phyloP scores from a whole-genome alignment of 2,113 vertebrate genomes.

The Fregata magnificens region DNA sequence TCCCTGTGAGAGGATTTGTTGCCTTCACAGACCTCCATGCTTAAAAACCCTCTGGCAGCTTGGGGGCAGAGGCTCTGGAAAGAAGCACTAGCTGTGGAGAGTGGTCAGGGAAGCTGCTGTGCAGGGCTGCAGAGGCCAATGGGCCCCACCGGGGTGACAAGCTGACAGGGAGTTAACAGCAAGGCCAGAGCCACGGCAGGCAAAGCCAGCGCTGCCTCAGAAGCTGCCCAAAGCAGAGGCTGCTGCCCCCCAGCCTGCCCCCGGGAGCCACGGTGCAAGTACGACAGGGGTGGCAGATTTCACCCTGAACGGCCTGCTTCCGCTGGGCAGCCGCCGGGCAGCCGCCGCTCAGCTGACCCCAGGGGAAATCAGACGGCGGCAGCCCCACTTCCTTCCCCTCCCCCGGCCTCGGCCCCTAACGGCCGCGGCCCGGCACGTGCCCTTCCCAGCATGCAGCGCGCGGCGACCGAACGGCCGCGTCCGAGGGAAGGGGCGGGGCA shows the following conservation, averaged over 20 bases:
- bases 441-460: background rate
- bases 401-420: background rate
- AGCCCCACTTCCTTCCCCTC: too few relatives aligned
- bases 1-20: too few relatives aligned
- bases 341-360: too few relatives aligned
- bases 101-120: background rate
- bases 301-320: rapidly evolving
- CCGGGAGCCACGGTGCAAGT: rapidly evolving
- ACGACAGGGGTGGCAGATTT: rapidly evolving
- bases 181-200: background rate
- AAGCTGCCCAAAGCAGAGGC: background rate
- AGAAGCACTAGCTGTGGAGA: too few relatives aligned
- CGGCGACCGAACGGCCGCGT: rapidly evolving
- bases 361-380: too few relatives aligned
- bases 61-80: too few relatives aligned
- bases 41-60: too few relatives aligned
- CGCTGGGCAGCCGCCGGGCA: too few relatives aligned
- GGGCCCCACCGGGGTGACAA: background rate
- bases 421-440: rapidly evolving
- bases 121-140: background rate
- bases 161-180: background rate
- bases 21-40: too few relatives aligned
- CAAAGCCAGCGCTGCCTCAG: background rate
- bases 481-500: background rate
- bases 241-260: too few relatives aligned